Conservation (phyloP, 2,797 vertebrate genomes). For the Pipistrellus pygmaeus region DNA sequence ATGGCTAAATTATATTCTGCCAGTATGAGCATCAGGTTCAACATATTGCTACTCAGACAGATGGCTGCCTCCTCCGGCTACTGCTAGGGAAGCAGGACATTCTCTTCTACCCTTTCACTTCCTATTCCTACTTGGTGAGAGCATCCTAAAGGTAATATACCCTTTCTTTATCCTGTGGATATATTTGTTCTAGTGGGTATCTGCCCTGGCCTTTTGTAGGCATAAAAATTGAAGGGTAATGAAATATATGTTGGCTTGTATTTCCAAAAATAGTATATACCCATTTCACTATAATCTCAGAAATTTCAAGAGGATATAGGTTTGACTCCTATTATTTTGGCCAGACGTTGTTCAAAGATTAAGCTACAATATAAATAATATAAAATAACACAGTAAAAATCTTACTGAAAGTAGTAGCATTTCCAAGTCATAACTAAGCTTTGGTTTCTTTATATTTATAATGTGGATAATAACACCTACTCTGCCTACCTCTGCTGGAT, state of each 20-base stretch:
- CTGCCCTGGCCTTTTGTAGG: neutral
- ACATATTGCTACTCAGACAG: neutral
- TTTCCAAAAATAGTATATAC: neutral
- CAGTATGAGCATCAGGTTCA: neutral
- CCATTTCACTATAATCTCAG: neutral
- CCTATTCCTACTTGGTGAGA: neutral
- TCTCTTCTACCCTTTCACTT: neutral
- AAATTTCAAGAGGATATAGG: constrained; percentile 10
- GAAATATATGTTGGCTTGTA: neutral
- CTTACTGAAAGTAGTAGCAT: constrained; percentile 31
- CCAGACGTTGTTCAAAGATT: constrained; percentile 46
- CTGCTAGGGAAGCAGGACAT: neutral
- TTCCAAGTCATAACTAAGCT: constrained; percentile 25
- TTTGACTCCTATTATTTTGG: constrained; percentile 24
- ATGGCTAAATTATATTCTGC: neutral
- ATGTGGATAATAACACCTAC: constrained; percentile 54
- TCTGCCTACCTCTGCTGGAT: constrained; percentile 43
- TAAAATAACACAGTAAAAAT: constrained; percentile 50
- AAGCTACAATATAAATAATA: constrained; percentile 48
- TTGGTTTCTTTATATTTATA: constrained; percentile 57
- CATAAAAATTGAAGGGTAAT: constrained; percentile 1
- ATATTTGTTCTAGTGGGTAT: neutral
- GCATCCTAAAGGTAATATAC: neutral
- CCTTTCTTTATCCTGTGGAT: neutral
- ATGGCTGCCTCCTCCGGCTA: neutral